Evolutionary conservation across 2,797 vertebrate genomes (phyloP).

Genomic region (Steatocranus sp.): DNA sequence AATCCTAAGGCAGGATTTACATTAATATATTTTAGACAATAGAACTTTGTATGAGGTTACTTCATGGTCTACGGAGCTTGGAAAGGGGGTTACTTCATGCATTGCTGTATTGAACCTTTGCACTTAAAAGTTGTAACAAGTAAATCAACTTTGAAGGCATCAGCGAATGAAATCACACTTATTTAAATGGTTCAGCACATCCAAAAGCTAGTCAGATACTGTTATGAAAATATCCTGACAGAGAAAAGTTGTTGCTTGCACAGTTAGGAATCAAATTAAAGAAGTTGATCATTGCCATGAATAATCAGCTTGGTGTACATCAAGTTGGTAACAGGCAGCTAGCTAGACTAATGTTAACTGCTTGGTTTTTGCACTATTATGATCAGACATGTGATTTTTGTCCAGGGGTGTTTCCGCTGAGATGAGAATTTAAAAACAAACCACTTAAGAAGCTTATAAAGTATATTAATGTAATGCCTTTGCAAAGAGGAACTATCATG

Average conservation of each 20-base stretch:
- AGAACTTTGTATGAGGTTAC: background rate
- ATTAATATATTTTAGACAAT: background rate
- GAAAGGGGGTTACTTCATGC: background rate
- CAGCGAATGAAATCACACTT: background rate
- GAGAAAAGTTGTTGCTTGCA: background rate
- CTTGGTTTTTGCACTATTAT: background rate
- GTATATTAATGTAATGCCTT: background rate
- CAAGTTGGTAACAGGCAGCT: background rate
- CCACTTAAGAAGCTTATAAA: background rate
- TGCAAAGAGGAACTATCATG: background rate
- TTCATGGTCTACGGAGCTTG: background rate
- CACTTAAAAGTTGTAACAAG: background rate
- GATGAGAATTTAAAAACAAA: background rate
- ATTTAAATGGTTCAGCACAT: background rate
- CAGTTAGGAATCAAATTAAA: background rate
- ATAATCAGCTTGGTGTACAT: background rate
- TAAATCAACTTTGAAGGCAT: background rate
- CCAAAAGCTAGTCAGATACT: background rate
- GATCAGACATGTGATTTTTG: background rate
- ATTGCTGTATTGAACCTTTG: background rate
- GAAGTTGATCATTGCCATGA: background rate
- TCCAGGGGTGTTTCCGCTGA: background rate
- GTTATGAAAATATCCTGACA: background rate
- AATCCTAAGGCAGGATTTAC: background rate
- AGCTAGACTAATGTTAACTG: background rate